phyloP scores from a whole-genome alignment of 1,140 invertebrate species.

The Cataglyphis hispanica region DNA sequence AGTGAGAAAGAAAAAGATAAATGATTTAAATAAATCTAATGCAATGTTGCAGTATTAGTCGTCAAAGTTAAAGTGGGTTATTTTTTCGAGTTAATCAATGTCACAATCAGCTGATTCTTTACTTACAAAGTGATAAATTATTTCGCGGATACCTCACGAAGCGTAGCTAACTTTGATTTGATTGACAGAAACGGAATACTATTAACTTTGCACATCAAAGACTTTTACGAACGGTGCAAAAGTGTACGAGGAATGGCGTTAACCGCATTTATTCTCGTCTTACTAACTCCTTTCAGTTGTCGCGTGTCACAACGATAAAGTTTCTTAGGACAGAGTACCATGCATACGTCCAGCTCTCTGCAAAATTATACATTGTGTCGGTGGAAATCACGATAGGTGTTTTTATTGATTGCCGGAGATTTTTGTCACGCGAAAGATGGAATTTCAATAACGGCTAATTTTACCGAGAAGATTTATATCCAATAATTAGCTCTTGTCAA shows the following conservation, averaged over 20 bases:
- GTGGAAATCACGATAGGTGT: conserved; percentile 47
- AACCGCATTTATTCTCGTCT: conserved; percentile 59
- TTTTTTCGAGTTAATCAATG: conserved; percentile 41
- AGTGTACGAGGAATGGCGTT: conserved; percentile 1
- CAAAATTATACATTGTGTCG: conserved; percentile 56
- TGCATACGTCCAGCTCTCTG: conserved; percentile 29
- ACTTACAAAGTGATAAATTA: conserved; percentile 55
- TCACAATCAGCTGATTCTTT: conserved; percentile 43
- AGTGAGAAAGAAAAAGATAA: conserved; percentile 1
- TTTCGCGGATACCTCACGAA: conserved; percentile 9
- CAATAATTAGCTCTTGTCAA: conserved; percentile 27
- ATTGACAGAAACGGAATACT: conserved; percentile 47
- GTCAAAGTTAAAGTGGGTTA: conserved; percentile 46
- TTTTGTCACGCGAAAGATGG: conserved; percentile 39
- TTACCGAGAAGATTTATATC: conserved; percentile 24
- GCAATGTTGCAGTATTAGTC: conserved; percentile 34
- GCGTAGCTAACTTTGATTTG: conserved; percentile 41
- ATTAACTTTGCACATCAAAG: conserved; percentile 35
- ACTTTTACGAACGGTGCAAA: conserved; percentile 35
- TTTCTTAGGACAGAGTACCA: conserved; percentile 28
- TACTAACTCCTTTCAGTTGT: conserved; percentile 51
- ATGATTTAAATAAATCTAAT: conserved; percentile 38
- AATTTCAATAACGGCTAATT: conserved; percentile 35
- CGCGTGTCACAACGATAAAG: conserved; percentile 53
- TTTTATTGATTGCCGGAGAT: conserved; percentile 35